phyloP scores from a whole-genome alignment of 2,888 invertebrate genomes.

The Pelosia muscerda region DNA sequence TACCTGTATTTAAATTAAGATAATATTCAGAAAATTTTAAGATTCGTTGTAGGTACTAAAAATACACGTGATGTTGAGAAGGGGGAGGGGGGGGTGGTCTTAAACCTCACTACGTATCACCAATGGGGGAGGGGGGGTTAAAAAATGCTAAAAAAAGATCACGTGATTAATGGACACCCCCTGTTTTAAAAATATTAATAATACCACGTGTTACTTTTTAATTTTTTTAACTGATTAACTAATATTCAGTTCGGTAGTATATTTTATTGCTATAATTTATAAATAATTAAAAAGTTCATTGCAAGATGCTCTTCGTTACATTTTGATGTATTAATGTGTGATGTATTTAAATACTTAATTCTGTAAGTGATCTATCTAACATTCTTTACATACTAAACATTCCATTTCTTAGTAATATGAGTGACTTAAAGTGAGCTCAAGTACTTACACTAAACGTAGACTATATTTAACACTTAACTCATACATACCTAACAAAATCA shows the following conservation, averaged over 20 bases:
- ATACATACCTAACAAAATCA: slow-evolving; percentile 37
- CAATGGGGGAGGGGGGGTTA: no score
- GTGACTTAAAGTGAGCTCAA: slow-evolving; percentile 85
- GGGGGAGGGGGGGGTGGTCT: no score
- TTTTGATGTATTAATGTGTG: slow-evolving; percentile 2
- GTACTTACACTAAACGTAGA: slow-evolving; percentile 72
- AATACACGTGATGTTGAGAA: no score
- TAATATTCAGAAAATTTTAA: no score
- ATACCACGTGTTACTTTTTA: background rate
- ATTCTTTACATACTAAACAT: slow-evolving; percentile 75
- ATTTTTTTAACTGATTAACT: background rate
- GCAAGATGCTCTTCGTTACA: background rate
- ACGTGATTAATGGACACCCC: no score
- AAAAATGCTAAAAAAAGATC: no score
- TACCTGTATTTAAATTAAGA: no score
- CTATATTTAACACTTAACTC: slow-evolving; percentile 41
- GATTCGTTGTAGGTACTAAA: no score
- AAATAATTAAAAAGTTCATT: background rate
- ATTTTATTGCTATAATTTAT: background rate
- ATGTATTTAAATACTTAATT: slow-evolving; percentile 15
- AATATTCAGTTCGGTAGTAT: background rate
- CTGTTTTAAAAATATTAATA: no score
- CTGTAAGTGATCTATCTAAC: slow-evolving; percentile 57
- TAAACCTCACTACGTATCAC: no score
- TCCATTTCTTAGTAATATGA: slow-evolving; percentile 76